These are phyloP conservation scores for Encarsia formosa DNA, from an alignment of 2,888 invertebrate genomes.

Conservation along the genomic window DNA sequence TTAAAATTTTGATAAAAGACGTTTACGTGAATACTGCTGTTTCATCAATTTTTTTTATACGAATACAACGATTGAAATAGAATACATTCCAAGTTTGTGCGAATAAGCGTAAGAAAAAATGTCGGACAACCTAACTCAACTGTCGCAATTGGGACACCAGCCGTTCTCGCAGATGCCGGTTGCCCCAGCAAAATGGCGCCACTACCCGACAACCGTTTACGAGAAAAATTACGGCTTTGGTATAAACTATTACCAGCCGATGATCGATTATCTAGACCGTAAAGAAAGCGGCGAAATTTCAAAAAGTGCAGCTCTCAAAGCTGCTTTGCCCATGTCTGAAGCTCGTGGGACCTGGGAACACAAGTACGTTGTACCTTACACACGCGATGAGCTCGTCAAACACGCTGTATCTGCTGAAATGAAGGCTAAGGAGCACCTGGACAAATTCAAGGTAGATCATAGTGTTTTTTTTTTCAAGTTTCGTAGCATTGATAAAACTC, in stretches of 20 bases:
- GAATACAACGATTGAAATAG: not conserved
- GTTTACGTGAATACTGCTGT: too few relatives aligned
- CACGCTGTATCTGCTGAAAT: conserved; percentile 66
- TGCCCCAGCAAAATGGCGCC: conserved; percentile 45
- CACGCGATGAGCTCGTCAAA: conserved; percentile 63
- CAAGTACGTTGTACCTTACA: conserved; percentile 63
- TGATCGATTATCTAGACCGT: conserved; percentile 78
- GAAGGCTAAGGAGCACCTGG: conserved; percentile 66
- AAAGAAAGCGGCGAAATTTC: conserved; percentile 55
- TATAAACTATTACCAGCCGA: conserved; percentile 81
- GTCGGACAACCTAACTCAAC: too few relatives aligned
- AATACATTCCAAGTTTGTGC: conserved; percentile 14
- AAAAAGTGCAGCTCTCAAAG: conserved; percentile 51
- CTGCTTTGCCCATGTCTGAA: conserved; percentile 63
- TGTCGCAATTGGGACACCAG: too few relatives aligned
- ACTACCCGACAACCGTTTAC: conserved; percentile 63
- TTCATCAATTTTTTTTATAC: too few relatives aligned
- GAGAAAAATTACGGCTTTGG: conserved; percentile 81
- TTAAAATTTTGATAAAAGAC: too few relatives aligned
- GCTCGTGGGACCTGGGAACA: conserved; percentile 55
- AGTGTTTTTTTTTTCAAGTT: too few relatives aligned
- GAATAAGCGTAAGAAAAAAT: conserved; percentile 34
- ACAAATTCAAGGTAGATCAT: conserved; percentile 58
- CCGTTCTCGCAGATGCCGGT: conserved; percentile 44
- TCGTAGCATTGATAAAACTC: too few relatives aligned